A percentile compares a stretch with the other conserved stretches of the same genome.
Evolutionary conservation across 2,113 vertebrate genomes (phyloP).

Genomic region (Tenebrosternarchus preto): DNA sequence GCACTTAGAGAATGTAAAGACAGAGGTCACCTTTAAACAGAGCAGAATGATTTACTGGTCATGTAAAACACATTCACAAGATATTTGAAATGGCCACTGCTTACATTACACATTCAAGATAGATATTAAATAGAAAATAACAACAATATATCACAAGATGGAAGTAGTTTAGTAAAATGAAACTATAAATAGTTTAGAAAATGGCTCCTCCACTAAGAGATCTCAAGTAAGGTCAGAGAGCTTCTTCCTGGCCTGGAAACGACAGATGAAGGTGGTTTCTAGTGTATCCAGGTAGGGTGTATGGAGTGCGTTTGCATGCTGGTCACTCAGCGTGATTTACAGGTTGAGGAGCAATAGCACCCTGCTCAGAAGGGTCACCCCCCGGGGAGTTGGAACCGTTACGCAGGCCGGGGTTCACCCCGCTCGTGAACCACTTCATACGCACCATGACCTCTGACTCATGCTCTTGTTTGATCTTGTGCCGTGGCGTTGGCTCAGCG

Average conservation of each 20-base stretch:
- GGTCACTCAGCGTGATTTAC: constrained; percentile 37
- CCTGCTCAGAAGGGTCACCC: constrained; percentile 57
- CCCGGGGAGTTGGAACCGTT: constrained; percentile 53
- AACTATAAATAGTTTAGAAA: not conserved
- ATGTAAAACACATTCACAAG: too few species aligned
- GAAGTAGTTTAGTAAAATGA: not conserved
- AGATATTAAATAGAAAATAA: not conserved
- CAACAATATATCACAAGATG: not conserved
- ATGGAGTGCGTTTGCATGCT: constrained; percentile 48
- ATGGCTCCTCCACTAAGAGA: not conserved
- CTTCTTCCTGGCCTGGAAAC: not conserved
- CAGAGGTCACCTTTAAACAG: constrained; percentile 4
- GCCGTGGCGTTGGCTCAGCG: constrained; percentile 59
- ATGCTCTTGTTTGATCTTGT: constrained; percentile 66
- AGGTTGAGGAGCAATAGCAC: constrained; percentile 41
- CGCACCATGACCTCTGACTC: constrained; percentile 49
- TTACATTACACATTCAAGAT: too few species aligned
- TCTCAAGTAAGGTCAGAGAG: not conserved
- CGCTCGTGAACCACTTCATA: constrained; percentile 39
- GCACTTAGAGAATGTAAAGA: not conserved
- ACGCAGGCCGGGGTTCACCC: constrained; percentile 62
- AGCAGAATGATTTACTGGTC: not conserved
- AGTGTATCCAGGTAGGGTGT: constrained; percentile 33
- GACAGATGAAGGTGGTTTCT: constrained; percentile 11
- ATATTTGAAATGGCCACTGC: too few species aligned